phyloP scores from a whole-genome alignment of 2,888 invertebrate species.

The Tinea pellionella region DNA sequence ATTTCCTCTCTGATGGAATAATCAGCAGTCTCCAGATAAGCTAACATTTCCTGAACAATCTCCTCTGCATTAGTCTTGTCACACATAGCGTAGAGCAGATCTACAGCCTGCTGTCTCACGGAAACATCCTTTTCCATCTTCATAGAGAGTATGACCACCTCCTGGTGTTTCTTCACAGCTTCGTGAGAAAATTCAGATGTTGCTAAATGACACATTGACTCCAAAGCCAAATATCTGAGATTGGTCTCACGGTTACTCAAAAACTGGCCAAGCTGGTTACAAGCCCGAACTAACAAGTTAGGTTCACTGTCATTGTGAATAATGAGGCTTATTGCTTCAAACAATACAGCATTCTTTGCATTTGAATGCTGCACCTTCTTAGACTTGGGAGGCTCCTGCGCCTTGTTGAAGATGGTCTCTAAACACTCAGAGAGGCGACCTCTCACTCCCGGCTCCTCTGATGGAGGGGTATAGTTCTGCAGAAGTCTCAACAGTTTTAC shows the following conservation, averaged over 20 bases:
- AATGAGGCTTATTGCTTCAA: constrained; percentile 99
- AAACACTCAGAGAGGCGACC: constrained; percentile 97
- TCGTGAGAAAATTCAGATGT: constrained; percentile 99
- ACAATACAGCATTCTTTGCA: constrained; percentile 99
- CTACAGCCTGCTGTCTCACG: constrained; percentile 97
- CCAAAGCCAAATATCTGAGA: constrained; percentile 95
- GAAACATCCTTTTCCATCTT: constrained; percentile 99
- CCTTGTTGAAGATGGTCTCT: constrained; percentile 98
- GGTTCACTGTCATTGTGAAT: constrained; percentile 99
- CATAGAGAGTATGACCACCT: constrained; percentile 98
- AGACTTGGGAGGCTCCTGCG: constrained; percentile 99
- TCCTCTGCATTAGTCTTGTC: constrained; percentile 99
- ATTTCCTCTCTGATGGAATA: constrained; percentile 99
- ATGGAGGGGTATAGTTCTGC: constrained; percentile 98
- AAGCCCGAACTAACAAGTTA: constrained; percentile 95
- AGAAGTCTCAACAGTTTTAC: constrained; percentile 95
- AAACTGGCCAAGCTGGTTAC: constrained; percentile 99
- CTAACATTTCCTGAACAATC: constrained; percentile 99
- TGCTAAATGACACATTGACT: constrained; percentile 99
- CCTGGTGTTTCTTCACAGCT: constrained; percentile 99
- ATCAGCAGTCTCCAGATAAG: constrained; percentile 98
- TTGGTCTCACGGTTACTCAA: constrained; percentile 97
- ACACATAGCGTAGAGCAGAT: constrained; percentile 99
- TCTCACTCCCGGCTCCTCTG: constrained; percentile 93
- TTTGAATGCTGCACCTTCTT: constrained; percentile 99